Base-by-base conservation (phyloP, 2,888 invertebrate species). In the Drosophila buzzatii region DNA sequence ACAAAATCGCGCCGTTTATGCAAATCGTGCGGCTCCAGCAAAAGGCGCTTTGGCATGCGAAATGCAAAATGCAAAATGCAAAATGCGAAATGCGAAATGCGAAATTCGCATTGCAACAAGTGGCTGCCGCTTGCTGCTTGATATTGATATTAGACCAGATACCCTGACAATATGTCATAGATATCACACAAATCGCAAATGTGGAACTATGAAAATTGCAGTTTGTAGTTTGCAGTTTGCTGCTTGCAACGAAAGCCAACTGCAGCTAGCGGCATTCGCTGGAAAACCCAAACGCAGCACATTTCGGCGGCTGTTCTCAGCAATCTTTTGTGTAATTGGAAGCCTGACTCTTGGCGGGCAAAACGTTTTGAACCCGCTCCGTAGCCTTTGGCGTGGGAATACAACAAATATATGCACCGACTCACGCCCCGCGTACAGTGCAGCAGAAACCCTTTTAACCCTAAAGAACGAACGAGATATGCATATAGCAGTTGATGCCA, bases 271-370 rank as follows among this genome's bases (percentile, higher is more conserved):
- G 39, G 53, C 31, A 57, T 79, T 85, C 77, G 73, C 71, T 70
- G 55, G 79, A 78, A 77, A 79, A 78, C 52, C 73, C 78, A 76
- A 86, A 86, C 76, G 77, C 80, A 74, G 82, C 85, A 79, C 74
- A 80, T 88, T 84, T 84, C 83, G 69, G 70, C 79, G 77, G 60
- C 79, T 79, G 74, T 81, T 85, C 87, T 89, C 88, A 85, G 89
- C 89, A 83, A 89, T 75, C 68, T 70, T 82, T 79, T 82, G 83
- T 83, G 89, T 86, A 85, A 89, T 89, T 83, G 76, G 85, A 85
- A 86, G 84, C 89, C 89, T 70, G 73, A 68, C 67, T 65, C 75
- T 70, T 67, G 82, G 88, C 77, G 68, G 68, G 70, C 85, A 84
- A 84, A 88, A 88, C 89, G 84, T 73, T 84, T 88, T 84, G 85